A percentile compares a stretch with the other conserved stretches of the same genome.
Conservation (phyloP, 2,888 invertebrate genomes). For the Diarsia rubi region DNA sequence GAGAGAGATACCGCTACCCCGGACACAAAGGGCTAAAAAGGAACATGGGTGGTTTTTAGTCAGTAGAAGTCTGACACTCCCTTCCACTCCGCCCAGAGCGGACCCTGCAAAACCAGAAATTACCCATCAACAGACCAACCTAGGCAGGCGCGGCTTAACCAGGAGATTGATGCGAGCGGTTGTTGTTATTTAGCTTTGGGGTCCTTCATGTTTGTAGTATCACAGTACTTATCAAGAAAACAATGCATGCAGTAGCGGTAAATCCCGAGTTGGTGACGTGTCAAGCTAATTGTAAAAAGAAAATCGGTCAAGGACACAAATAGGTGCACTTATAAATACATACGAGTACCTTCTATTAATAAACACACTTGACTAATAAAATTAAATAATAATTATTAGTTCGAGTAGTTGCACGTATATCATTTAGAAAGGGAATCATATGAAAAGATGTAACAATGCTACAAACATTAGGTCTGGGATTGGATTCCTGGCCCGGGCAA, state of each 20-base stretch:
- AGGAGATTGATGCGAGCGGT: neutral
- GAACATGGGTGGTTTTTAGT: no score
- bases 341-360: slow-evolving; percentile 19
- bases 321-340: slow-evolving; percentile 21
- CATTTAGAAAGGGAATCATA: neutral
- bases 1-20: no score
- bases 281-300: slow-evolving; percentile 13
- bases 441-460: neutral
- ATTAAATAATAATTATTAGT: neutral
- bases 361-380: slow-evolving; percentile 6
- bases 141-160: neutral
- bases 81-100: no score
- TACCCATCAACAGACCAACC: neutral
- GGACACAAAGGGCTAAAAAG: no score
- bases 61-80: no score
- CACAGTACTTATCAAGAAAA: neutral
- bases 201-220: neutral
- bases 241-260: slow-evolving; percentile 7
- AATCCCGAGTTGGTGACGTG: slow-evolving; percentile 5
- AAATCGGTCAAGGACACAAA: slow-evolving; percentile 45
- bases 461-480: no score
- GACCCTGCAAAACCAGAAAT: no score
- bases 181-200: neutral
- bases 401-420: neutral
- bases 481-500: no score